Evolutionary conservation across 2,888 invertebrate genomes (phyloP).

Genomic region (Rhagonycha fulva): DNA sequence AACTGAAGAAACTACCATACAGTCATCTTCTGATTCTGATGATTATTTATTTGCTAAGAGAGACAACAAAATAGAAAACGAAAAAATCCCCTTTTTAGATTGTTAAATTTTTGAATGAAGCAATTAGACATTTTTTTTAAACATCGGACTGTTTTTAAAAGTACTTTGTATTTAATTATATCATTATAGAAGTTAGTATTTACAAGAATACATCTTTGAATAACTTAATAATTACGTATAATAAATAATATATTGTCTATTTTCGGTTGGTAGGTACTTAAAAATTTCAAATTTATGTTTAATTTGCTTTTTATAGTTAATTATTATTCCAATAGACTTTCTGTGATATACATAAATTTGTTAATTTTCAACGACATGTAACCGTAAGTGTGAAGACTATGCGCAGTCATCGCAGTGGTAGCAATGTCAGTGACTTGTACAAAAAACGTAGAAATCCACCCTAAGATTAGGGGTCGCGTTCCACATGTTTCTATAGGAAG

Average conservation of each 20-base stretch:
- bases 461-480: constrained; percentile 15
- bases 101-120: neutral
- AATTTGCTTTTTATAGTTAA: neutral
- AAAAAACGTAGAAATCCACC: constrained; percentile 15
- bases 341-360: neutral
- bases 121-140: neutral
- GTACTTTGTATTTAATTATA: neutral
- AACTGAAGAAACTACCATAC: too few species aligned
- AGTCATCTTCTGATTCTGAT: too few species aligned
- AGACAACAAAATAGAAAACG: too few species aligned
- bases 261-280: neutral
- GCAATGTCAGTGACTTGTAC: constrained; percentile 16
- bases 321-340: neutral
- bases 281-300: neutral
- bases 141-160: neutral
- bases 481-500: constrained; percentile 30
- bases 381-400: constrained; percentile 23
- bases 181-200: neutral
- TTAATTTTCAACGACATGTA: neutral
- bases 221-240: neutral
- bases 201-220: neutral
- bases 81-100: neutral
- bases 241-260: neutral
- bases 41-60: too few species aligned
- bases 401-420: constrained; percentile 20